A percentile compares a stretch with the other conserved stretches of the same genome.
These are phyloP conservation scores for Phytoseiulus persimilis DNA, from an alignment of 2,888 invertebrate species.

Conservation along the genomic window DNA sequence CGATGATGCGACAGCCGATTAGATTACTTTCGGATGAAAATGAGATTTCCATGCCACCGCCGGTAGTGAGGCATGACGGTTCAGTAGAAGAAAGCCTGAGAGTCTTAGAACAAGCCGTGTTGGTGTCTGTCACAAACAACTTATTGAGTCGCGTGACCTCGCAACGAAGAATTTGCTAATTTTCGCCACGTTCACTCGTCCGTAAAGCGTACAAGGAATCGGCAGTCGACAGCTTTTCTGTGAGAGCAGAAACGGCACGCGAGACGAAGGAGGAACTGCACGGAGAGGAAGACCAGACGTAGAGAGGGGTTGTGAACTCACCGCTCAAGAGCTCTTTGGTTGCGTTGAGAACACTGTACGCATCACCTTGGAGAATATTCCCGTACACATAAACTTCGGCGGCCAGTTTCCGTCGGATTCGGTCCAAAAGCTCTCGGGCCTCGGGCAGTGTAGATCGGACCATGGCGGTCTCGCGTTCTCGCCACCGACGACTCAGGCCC, in stretches of 20 bases:
- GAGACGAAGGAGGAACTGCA: not conserved
- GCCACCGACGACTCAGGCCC: constrained; percentile 11
- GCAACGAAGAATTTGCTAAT: not conserved
- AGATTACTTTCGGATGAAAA: constrained; percentile 5
- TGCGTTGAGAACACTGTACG: constrained; percentile 24
- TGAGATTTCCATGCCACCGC: not conserved
- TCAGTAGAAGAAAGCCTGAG: not conserved
- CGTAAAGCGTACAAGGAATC: not conserved
- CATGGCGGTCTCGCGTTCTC: constrained; percentile 22
- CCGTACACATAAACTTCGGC: constrained; percentile 37
- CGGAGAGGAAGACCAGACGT: not conserved
- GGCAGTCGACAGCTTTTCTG: too few species aligned
- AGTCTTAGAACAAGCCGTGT: not conserved
- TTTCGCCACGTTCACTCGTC: not conserved
- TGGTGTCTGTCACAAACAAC: not conserved
- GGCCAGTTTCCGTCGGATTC: constrained; percentile 16
- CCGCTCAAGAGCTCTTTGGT: constrained; percentile 23
- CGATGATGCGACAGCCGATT: not conserved
- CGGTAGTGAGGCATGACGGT: constrained; percentile 5
- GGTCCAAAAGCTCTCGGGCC: not conserved
- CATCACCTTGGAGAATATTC: not conserved
- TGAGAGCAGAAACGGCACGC: not conserved
- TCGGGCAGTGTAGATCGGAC: constrained; percentile 14
- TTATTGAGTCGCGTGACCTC: not conserved
- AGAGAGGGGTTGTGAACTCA: not conserved